Percentiles rank a stretch among this genome's conserved stretches.
Evolutionary conservation across 2,113 vertebrate species (phyloP).

Genomic region (Salvator merianae): DNA sequence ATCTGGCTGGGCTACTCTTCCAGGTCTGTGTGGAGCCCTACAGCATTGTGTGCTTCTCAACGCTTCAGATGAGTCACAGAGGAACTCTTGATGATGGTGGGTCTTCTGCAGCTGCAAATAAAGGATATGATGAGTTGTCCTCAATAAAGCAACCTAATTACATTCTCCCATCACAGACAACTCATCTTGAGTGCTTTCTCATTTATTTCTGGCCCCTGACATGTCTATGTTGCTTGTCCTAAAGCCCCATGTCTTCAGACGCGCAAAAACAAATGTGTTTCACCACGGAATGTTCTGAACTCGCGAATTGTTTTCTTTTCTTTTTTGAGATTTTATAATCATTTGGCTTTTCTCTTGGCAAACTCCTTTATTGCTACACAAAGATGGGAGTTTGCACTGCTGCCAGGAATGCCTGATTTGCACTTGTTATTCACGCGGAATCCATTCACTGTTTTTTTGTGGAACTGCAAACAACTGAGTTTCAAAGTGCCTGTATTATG

Average conservation of each 20-base stretch:
- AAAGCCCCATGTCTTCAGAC: neutral
- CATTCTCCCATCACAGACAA: neutral
- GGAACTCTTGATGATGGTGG: neutral
- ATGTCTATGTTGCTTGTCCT: neutral
- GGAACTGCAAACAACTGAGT: too few relatives aligned
- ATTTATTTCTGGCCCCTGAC: too few relatives aligned
- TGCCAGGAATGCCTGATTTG: too few relatives aligned
- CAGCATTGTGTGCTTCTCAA: neutral
- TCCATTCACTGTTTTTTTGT: too few relatives aligned
- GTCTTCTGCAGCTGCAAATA: neutral
- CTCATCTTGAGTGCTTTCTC: neutral
- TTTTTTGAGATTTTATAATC: neutral
- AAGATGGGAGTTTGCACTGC: neutral
- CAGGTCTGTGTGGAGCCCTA: conserved; percentile 12
- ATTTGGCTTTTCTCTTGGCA: too few relatives aligned
- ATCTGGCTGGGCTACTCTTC: conserved; percentile 30
- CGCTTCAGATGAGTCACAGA: neutral
- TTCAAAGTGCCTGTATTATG: too few relatives aligned
- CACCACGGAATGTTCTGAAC: neutral
- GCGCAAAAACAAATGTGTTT: neutral
- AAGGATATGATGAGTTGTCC: neutral
- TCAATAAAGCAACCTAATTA: neutral
- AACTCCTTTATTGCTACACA: neutral
- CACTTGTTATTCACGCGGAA: too few relatives aligned
- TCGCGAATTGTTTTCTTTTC: too few relatives aligned